Base-by-base conservation (phyloP, 2,797 vertebrate species). In the Pristis pectinata region DNA sequence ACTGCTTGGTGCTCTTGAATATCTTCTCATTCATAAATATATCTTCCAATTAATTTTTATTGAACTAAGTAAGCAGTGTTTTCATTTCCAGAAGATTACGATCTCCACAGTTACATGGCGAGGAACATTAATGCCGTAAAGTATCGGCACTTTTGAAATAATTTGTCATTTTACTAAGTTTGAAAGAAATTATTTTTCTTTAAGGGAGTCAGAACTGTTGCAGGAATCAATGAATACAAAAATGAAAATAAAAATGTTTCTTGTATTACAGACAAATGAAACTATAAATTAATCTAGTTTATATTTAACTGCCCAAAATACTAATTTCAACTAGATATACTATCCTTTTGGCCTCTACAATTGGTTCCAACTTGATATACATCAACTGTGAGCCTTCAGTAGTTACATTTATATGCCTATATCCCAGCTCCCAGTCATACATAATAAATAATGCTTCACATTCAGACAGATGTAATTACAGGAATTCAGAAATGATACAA, bases 401-500 rank as follows among this genome's bases (percentile, higher is more conserved):
- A 91, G 34, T 91, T 67, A 41, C 17, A 22, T 30, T 87, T 22
- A 10, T 64, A 4, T 64, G 59, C 64, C 1, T 67, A 22, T 67
- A 24, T 37, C 59, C 64, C 5, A 37, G n/a, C 59, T 19, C 34
- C 41, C 19, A 64, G 85, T 67, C 64, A 91, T n/a, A 7, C 15
- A 64, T n/a, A 24, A 89, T 64, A 9, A 89, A 89, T 89, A 89
- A 64, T 22, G 17, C 59, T 89, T 89, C 85, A 24, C 59, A 37
- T 61, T 37, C 87, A 64, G 59, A 67, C 59, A 91, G 59, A 37
- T 67, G n/a, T 91, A 91, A 91, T 91, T 67, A 64, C 87, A 64
- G n/a, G 59, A 64, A 91, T 91, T 64, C 59, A 64, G 91, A 67
- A 91, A 67, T 91, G 87, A 67, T 64, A 67, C 87, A 91, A 24